These are phyloP conservation scores for Macrocentrus cingulum DNA, from an alignment of 1,140 invertebrate genomes.

Conservation along the genomic window DNA sequence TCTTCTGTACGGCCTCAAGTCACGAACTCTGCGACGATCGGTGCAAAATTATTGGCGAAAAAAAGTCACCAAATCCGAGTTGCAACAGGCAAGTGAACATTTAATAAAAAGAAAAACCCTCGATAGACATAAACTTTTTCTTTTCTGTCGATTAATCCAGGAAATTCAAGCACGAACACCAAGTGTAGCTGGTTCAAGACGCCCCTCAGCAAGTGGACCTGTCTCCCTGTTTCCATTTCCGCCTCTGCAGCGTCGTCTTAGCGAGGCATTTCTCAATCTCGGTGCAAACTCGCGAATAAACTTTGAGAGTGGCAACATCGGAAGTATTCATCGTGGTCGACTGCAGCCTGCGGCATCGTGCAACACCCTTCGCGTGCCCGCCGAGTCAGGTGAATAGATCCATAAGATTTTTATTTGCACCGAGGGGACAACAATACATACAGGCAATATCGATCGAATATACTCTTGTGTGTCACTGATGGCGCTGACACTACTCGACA, in stretches of 20 bases:
- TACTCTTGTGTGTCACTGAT: background rate
- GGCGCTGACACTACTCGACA: background rate
- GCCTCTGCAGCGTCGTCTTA: constrained; percentile 65
- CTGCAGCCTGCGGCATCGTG: constrained; percentile 53
- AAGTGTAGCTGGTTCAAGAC: constrained; percentile 71
- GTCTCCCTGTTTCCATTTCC: constrained; percentile 62
- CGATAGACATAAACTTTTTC: background rate
- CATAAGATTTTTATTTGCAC: background rate
- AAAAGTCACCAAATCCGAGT: constrained; percentile 75
- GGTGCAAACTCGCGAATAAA: constrained; percentile 37
- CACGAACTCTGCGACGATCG: constrained; percentile 68
- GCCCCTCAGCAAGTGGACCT: constrained; percentile 67
- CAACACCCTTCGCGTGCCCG: constrained; percentile 54
- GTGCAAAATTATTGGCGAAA: constrained; percentile 80
- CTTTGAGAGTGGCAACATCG: constrained; percentile 44
- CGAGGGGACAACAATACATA: too few species aligned
- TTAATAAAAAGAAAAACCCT: too few species aligned
- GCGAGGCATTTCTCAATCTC: constrained; percentile 64
- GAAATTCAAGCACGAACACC: constrained; percentile 78
- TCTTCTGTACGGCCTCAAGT: constrained; percentile 76
- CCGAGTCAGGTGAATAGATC: constrained; percentile 45
- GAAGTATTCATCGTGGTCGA: constrained; percentile 41
- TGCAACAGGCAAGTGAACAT: constrained; percentile 63
- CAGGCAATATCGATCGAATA: background rate
- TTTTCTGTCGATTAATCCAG: constrained; percentile 32